phyloP scores from a whole-genome alignment of 2,797 vertebrate genomes.

The Tragopan temminckii region DNA sequence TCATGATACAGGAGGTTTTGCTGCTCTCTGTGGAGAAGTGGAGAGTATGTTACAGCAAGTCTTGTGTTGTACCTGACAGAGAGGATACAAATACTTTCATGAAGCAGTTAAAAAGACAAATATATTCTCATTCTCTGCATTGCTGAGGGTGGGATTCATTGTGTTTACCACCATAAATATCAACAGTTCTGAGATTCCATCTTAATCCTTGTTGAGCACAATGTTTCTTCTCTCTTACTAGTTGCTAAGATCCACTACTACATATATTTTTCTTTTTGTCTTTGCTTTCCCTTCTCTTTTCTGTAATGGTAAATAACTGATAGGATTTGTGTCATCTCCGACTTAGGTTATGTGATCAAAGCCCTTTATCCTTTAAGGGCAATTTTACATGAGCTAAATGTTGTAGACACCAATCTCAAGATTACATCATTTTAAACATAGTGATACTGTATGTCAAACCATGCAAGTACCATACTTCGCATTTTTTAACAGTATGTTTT shows the following conservation, averaged over 20 bases:
- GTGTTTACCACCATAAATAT: not conserved
- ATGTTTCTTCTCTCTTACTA: not conserved
- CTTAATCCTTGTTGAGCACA: not conserved
- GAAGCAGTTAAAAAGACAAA: not conserved
- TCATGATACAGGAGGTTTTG: not conserved
- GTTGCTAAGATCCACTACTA: not conserved
- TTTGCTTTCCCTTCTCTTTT: not conserved
- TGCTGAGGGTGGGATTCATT: not conserved
- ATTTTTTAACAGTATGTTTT: not conserved
- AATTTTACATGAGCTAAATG: not conserved
- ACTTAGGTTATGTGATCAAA: not conserved
- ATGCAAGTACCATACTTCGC: not conserved
- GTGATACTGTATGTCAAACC: rapidly evolving
- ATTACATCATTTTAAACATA: not conserved
- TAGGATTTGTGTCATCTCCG: not conserved
- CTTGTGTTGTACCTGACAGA: not conserved
- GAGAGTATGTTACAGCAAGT: not conserved
- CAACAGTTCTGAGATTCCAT: not conserved
- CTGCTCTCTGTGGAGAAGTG: not conserved
- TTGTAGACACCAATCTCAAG: not conserved
- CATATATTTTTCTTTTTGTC: not conserved
- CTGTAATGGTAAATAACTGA: not conserved
- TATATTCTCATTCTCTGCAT: not conserved
- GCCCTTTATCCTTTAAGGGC: rapidly evolving
- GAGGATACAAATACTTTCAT: not conserved